Conservation (phyloP, 2,797 vertebrate genomes). For the Mus caroli region DNA sequence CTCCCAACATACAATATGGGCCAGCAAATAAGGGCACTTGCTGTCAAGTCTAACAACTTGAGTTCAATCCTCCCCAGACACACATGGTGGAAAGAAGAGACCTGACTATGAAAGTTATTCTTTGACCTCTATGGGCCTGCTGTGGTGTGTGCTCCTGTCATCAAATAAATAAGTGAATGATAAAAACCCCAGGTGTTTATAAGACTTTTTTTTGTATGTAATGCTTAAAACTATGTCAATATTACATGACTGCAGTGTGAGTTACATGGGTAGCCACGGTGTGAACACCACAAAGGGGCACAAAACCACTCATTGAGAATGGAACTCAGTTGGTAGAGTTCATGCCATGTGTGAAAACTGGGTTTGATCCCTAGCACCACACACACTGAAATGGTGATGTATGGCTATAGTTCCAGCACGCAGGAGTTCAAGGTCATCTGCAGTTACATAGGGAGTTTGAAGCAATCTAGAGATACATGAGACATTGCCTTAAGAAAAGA, state of each 20-base stretch:
- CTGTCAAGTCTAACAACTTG: not conserved
- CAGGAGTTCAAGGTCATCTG: not conserved
- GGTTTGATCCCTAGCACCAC: not conserved
- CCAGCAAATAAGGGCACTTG: not conserved
- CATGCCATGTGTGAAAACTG: not conserved
- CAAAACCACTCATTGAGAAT: not conserved
- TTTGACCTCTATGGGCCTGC: not conserved
- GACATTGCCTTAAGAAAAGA: not conserved
- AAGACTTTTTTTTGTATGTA: not conserved
- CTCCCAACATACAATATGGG: not conserved
- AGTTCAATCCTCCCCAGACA: not conserved
- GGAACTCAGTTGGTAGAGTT: not conserved
- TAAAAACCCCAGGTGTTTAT: not conserved
- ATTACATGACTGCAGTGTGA: not conserved
- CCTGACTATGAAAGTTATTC: not conserved
- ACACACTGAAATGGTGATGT: not conserved
- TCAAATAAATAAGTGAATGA: not conserved
- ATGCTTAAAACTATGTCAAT: conserved; percentile 28
- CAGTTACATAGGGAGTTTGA: not conserved
- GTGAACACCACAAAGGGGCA: not conserved
- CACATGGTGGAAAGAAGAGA: not conserved
- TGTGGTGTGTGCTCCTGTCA: not conserved
- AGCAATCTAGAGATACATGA: not conserved
- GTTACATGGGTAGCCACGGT: not conserved
- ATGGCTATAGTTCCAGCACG: not conserved